These are phyloP conservation scores for Oryzias melastigma DNA, from an alignment of 2,113 vertebrate genomes.

Conservation along the genomic window DNA sequence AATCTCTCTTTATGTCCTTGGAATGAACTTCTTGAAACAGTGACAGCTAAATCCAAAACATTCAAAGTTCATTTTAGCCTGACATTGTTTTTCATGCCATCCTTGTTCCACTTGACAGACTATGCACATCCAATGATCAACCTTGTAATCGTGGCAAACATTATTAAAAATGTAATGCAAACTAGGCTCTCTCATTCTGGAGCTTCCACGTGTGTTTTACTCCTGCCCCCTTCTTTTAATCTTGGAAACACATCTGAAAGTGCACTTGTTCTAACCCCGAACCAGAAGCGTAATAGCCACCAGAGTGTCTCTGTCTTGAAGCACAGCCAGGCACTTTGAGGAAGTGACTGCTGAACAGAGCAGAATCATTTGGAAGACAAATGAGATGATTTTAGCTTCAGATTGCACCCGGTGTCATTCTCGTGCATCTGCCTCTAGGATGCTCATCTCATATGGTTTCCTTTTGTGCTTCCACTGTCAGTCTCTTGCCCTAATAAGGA, in stretches of 20 bases:
- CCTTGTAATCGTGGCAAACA: no score
- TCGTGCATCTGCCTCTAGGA: neutral
- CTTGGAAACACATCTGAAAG: neutral
- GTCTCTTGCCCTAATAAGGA: neutral
- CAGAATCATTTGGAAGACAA: neutral
- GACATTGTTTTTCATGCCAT: no score
- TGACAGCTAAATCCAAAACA: no score
- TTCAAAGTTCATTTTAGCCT: no score
- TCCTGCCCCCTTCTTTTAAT: neutral
- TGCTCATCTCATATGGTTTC: no score
- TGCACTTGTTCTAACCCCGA: neutral
- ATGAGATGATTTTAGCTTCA: neutral
- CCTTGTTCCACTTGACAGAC: no score
- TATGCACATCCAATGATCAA: no score
- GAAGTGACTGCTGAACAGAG: neutral
- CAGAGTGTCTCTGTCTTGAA: neutral
- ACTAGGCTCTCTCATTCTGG: neutral
- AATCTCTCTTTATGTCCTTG: no score
- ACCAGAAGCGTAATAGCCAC: neutral
- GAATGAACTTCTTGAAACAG: no score
- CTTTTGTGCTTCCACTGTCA: neutral
- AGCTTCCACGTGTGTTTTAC: neutral
- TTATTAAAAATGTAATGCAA: no score
- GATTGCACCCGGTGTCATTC: neutral
- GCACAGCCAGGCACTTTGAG: neutral